These are phyloP conservation scores for Carassius gibelio DNA, from an alignment of 2,113 vertebrate genomes.

Conservation along the genomic window DNA sequence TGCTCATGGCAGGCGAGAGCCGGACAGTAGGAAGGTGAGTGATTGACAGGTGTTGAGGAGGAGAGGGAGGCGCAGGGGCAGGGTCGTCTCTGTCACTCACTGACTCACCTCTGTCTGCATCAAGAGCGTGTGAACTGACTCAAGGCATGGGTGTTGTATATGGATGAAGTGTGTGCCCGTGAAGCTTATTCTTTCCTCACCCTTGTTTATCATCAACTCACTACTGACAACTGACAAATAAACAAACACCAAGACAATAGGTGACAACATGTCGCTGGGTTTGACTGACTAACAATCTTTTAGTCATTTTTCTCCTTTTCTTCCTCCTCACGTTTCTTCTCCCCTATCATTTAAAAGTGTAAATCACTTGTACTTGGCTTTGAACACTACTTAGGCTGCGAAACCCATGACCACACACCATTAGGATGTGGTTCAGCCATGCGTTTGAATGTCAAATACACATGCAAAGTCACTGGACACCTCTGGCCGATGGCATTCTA, in stretches of 20 bases:
- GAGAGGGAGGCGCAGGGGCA: background rate
- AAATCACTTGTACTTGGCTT: background rate
- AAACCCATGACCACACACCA: slow-evolving; percentile 42
- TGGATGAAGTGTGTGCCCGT: background rate
- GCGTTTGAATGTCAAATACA: slow-evolving; percentile 55
- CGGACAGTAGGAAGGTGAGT: slow-evolving; percentile 7
- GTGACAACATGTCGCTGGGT: background rate
- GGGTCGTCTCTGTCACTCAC: slow-evolving; percentile 11
- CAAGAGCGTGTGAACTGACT: background rate
- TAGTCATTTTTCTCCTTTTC: background rate
- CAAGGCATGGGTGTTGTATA: background rate
- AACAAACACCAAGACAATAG: background rate
- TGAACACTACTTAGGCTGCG: background rate
- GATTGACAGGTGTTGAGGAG: slow-evolving; percentile 35
- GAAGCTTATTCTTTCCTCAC: background rate
- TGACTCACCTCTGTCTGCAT: slow-evolving; percentile 11
- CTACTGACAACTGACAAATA: slow-evolving; percentile 15
- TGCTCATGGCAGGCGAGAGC: slow-evolving; percentile 37
- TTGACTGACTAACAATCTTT: background rate
- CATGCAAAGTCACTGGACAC: slow-evolving; percentile 48
- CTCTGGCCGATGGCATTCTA: slow-evolving; percentile 9
- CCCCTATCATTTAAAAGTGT: background rate
- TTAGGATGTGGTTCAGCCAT: slow-evolving; percentile 50
- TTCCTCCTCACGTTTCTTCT: background rate
- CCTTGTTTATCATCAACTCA: background rate